Evolutionary conservation across 1,140 invertebrate species (phyloP).

Genomic region (Nasonia giraulti): DNA sequence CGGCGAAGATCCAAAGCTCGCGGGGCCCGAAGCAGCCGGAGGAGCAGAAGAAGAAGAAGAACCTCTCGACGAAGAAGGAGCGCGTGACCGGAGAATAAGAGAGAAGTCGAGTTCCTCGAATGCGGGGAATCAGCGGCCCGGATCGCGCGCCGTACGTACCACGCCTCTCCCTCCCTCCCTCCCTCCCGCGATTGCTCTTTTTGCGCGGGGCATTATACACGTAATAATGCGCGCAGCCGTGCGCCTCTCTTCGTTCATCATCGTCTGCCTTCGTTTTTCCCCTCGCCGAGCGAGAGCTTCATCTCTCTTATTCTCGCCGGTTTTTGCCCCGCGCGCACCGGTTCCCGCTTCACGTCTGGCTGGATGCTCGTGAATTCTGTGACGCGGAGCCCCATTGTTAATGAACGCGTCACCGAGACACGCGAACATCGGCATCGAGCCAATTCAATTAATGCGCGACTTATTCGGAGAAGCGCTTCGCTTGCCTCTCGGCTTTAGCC

Average conservation of each 20-base stretch:
- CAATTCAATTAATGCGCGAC: background rate
- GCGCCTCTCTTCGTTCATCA: slow-evolving; percentile 16
- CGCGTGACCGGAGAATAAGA: slow-evolving; percentile 32
- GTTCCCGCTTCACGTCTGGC: background rate
- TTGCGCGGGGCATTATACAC: slow-evolving; percentile 43
- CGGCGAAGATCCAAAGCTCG: slow-evolving; percentile 30
- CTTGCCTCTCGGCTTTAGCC: background rate
- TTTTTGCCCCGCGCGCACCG: slow-evolving; percentile 5
- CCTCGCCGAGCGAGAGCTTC: background rate
- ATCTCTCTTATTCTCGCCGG: slow-evolving; percentile 34
- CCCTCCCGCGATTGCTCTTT: slow-evolving; percentile 39
- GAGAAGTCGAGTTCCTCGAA: slow-evolving; percentile 41
- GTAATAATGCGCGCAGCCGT: slow-evolving; percentile 44
- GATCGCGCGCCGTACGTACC: background rate
- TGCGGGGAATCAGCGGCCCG: slow-evolving; percentile 33
- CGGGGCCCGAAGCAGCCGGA: slow-evolving; percentile 14
- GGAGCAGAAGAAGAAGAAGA: slow-evolving; percentile 3
- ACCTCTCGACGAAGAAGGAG: slow-evolving; percentile 1
- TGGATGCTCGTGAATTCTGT: background rate
- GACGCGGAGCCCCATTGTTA: slow-evolving; percentile 20
- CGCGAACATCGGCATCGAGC: background rate
- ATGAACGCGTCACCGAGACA: background rate
- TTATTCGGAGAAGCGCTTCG: background rate
- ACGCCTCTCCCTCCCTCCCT: slow-evolving; percentile 19
- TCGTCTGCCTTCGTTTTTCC: slow-evolving; percentile 24